A percentile compares a stretch with the other conserved stretches of the same genome.
Evolutionary conservation across 2,888 invertebrate genomes (phyloP).

Genomic region (Eupithecia dodoneata): DNA sequence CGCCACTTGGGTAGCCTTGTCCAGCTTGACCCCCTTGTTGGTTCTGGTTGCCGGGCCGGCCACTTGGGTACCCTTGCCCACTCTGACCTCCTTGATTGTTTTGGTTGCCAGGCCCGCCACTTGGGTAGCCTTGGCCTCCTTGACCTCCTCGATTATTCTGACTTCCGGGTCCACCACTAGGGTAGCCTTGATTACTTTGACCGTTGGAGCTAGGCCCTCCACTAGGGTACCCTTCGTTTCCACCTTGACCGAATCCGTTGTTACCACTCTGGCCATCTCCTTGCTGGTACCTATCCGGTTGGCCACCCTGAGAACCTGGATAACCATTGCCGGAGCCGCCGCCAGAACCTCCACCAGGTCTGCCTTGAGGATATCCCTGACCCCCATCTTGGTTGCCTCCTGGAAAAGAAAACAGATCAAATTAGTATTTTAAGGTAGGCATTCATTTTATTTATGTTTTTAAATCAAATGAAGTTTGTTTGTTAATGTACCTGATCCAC

Average conservation of each 20-base stretch:
- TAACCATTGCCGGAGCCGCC: conserved; percentile 49
- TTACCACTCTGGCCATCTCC: conserved; percentile 41
- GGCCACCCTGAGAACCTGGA: conserved; percentile 48
- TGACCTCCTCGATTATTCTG: conserved; percentile 34
- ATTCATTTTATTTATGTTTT: neutral
- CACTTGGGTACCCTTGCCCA: conserved; percentile 33
- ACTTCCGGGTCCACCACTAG: conserved; percentile 36
- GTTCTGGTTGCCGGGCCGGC: conserved; percentile 31
- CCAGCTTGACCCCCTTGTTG: conserved; percentile 38
- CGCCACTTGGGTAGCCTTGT: conserved; percentile 36
- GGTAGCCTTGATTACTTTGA: conserved; percentile 23
- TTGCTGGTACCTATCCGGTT: conserved; percentile 50
- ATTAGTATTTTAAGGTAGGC: neutral
- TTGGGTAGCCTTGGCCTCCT: conserved; percentile 36
- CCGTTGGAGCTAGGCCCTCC: conserved; percentile 30
- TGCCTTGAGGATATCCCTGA: conserved; percentile 58
- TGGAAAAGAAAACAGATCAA: conserved; percentile 18
- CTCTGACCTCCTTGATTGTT: conserved; percentile 39
- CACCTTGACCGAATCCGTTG: conserved; percentile 26
- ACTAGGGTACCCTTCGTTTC: conserved; percentile 23
- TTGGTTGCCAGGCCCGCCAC: conserved; percentile 34
- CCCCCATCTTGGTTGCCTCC: conserved; percentile 50
- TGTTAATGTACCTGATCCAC: conserved; percentile 58
- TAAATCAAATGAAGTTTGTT: neutral
- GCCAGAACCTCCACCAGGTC: conserved; percentile 47